phyloP scores from a whole-genome alignment of 2,113 vertebrate species.

The Probosciger aterrimus region DNA sequence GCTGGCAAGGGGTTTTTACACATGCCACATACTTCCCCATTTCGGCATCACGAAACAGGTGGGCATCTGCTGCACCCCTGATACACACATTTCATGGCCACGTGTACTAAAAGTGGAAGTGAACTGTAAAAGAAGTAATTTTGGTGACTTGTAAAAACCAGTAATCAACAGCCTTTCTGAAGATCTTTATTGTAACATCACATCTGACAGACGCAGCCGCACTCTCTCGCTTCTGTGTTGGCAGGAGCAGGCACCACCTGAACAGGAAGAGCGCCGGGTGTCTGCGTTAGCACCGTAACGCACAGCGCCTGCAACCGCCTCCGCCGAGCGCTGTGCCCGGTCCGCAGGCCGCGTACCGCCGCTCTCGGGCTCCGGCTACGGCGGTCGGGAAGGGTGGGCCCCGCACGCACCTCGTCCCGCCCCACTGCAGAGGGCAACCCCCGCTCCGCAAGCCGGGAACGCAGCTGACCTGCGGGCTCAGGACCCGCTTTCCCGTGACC shows the following conservation, averaged over 20 bases:
- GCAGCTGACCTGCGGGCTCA: no score
- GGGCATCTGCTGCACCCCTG: neutral
- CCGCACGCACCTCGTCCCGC: neutral
- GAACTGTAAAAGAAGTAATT: neutral
- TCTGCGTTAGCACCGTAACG: neutral
- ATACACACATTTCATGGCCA: accelerated
- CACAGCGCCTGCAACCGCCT: neutral
- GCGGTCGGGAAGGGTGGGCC: neutral
- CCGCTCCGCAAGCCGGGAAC: neutral
- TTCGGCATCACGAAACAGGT: neutral
- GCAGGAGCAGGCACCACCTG: neutral
- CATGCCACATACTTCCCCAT: neutral
- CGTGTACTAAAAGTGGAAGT: neutral
- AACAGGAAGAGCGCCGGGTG: neutral
- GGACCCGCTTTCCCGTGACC: accelerated
- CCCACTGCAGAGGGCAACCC: no score
- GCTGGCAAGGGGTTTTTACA: neutral
- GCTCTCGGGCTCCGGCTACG: neutral
- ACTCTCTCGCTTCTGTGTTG: neutral
- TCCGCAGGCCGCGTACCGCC: neutral
- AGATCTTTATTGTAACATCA: neutral
- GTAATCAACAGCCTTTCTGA: neutral
- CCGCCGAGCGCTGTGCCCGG: neutral
- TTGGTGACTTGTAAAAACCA: accelerated
- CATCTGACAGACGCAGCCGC: accelerated